Conservation (phyloP, 2,113 vertebrate species). For the Actenoides lindsayi region DNA sequence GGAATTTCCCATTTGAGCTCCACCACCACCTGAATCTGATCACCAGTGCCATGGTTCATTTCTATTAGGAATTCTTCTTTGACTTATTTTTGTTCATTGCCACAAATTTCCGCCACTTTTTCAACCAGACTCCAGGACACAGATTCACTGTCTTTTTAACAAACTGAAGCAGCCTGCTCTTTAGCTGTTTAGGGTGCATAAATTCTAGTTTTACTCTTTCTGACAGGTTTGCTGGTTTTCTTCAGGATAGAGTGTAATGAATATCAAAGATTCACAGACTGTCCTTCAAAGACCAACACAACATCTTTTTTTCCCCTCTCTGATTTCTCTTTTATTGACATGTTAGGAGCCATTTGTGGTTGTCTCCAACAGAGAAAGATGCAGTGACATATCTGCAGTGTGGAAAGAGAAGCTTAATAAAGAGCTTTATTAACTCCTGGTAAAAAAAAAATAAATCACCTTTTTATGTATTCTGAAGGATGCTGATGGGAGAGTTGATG, state of each 20-base stretch:
- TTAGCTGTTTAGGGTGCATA: background rate
- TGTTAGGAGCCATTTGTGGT: slow-evolving; percentile 7
- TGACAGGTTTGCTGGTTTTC: background rate
- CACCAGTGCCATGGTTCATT: background rate
- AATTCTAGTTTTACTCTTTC: background rate
- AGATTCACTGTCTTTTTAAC: background rate
- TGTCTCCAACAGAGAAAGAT: background rate
- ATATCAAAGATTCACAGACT: background rate
- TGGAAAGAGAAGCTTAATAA: background rate
- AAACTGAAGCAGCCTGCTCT: background rate
- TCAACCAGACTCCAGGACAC: background rate
- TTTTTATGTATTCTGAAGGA: slow-evolving; percentile 12
- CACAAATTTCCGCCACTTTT: background rate
- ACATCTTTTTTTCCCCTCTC: background rate
- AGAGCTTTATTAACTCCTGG: background rate
- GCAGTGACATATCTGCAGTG: background rate
- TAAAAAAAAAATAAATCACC: background rate
- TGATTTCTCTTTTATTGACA: slow-evolving; percentile 26
- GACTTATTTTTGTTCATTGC: background rate
- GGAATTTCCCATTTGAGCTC: background rate
- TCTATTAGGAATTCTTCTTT: background rate
- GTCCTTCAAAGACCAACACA: background rate
- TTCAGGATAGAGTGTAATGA: background rate
- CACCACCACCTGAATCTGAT: background rate
- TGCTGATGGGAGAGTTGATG: background rate